Evolutionary conservation across 2,888 invertebrate genomes (phyloP), one percentile per base, ranked within the genome.

Genomic region (Acrocyrtus sp.): DNA sequence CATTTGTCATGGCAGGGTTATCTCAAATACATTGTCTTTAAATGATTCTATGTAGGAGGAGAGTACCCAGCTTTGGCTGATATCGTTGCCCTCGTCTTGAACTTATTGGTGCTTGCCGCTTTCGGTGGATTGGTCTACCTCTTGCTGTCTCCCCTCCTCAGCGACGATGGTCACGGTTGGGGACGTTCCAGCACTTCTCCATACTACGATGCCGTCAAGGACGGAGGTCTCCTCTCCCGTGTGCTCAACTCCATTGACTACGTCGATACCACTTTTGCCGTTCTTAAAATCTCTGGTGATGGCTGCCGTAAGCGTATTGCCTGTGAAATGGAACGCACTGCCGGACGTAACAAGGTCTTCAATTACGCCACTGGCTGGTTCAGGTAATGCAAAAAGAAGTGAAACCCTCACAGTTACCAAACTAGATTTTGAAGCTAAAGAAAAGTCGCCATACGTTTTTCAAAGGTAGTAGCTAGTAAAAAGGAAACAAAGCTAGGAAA

Each of bases 201-300:
- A 8, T 81, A 81, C 78, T 81, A 77, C 63, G 81, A 81, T 72
- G 80, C 81, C 72, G 67, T 80, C 74, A 81, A 81, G 80, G 81
- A 81, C 62, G 80, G 79, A 58, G 80, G 80, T 75, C 77, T 81
- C 63, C 74, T 81, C 67, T 79, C 78, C 75, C 76, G 77, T 57
- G 81, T 81, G 63, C 80, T 81, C 72, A 81, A 81, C 78, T 78
- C 78, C 78, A 81, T 81, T 63, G 81, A 81, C 78, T 81, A 81
- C 78, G 81, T 81, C 54, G 81, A 81, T 65, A 80, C 81, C 70
- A 81, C 81, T 70, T 81, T 81, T 74, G 80, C 81, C 68, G 79
- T 81, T 72, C 80, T 81, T 76, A 80, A 81, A 65, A 81, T 81
- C 72, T 80, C 80, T 68, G 81, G 81, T 63, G 80, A 80, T 68